Percentiles rank a stretch among this genome's conserved stretches.
Conservation (phyloP, 2,113 vertebrate genomes). For the Benitochromis conjunctus region DNA sequence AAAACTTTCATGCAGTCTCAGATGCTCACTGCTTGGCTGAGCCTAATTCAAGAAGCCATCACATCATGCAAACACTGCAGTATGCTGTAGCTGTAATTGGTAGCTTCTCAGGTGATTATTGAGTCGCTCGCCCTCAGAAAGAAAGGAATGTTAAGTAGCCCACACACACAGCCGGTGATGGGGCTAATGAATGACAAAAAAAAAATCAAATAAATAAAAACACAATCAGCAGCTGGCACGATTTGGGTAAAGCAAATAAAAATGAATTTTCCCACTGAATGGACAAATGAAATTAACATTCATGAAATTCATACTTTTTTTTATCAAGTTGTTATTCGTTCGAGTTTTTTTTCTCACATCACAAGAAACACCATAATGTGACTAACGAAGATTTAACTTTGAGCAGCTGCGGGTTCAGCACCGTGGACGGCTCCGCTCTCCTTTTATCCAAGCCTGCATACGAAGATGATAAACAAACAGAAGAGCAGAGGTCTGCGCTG, state of each 20-base stretch:
- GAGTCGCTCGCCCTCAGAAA: neutral
- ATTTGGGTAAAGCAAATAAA: neutral
- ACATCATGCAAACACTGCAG: neutral
- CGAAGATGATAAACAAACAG: neutral
- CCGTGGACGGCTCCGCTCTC: neutral
- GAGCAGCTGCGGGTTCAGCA: slow-evolving; percentile 1
- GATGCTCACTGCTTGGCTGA: neutral
- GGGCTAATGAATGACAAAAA: neutral
- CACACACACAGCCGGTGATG: neutral
- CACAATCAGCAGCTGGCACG: slow-evolving; percentile 2
- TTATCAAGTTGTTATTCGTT: neutral
- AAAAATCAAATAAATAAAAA: neutral
- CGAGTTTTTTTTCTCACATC: neutral
- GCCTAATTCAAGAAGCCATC: neutral
- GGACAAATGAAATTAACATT: slow-evolving; percentile 13
- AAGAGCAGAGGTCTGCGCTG: neutral
- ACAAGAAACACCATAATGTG: neutral
- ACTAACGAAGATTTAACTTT: neutral
- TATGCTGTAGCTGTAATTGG: neutral
- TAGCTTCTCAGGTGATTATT: neutral
- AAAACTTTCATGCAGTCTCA: neutral
- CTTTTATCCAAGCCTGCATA: neutral
- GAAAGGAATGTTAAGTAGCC: neutral
- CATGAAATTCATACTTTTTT: neutral
- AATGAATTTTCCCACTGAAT: neutral